These are phyloP conservation scores for Nudaria mundana DNA, from an alignment of 2,888 invertebrate species.

Conservation along the genomic window DNA sequence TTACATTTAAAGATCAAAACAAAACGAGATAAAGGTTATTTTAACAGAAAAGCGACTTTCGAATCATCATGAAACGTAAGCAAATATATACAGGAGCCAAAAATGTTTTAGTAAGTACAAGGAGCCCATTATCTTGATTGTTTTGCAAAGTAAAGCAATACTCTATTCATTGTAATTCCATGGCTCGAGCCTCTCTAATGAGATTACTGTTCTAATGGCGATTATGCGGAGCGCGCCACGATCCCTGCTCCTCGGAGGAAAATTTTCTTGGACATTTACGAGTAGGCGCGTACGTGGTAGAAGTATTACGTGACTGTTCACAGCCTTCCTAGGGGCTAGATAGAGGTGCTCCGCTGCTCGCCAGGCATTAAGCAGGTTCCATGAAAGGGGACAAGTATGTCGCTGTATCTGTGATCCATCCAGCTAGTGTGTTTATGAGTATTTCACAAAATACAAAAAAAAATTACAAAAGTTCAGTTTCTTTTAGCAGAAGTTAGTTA, in stretches of 20 bases:
- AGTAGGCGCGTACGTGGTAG: no score
- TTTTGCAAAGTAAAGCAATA: conserved; percentile 2
- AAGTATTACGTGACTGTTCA: no score
- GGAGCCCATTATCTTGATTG: background rate
- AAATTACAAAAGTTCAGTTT: no score
- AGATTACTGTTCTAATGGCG: conserved; percentile 22
- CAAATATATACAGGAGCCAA: background rate
- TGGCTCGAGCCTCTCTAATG: conserved; percentile 16
- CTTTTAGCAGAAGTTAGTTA: no score
- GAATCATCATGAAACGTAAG: background rate
- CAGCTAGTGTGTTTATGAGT: no score
- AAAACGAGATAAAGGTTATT: background rate
- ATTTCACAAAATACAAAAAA: no score
- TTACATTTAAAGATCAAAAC: no score
- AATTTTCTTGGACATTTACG: conserved; percentile 8
- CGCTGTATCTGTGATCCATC: no score
- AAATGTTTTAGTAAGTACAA: background rate
- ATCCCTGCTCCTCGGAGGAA: conserved; percentile 13
- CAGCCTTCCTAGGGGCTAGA: no score
- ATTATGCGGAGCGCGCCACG: conserved; percentile 13
- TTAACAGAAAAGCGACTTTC: background rate
- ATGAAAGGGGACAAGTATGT: background rate
- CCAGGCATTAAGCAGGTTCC: no score
- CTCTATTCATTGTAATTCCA: conserved; percentile 20
- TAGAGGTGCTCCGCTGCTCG: background rate